phyloP scores from a whole-genome alignment of 2,888 invertebrate genomes.

The Penaeus monodon region DNA sequence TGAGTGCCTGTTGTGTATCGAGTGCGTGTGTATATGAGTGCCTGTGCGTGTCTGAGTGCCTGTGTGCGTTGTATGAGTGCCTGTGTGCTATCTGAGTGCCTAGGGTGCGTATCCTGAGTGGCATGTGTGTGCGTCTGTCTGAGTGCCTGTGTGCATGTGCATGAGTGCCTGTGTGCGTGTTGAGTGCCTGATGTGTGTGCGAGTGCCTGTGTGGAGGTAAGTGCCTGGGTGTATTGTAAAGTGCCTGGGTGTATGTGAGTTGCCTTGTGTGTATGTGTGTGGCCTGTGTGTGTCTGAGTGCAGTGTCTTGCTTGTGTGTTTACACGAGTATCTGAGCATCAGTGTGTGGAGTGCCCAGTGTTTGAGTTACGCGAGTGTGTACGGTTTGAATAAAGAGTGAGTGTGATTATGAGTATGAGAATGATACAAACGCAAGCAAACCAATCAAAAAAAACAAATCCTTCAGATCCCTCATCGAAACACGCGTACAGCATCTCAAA shows the following conservation, averaged over 20 bases:
- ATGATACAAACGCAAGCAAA: no score
- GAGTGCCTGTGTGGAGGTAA: background rate
- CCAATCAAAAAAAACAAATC: no score
- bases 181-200: background rate
- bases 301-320: slow-evolving; percentile 15
- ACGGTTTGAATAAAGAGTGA: no score
- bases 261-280: slow-evolving; percentile 27
- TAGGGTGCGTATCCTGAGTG: background rate
- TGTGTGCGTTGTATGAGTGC: slow-evolving; percentile 14
- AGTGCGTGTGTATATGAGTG: no score
- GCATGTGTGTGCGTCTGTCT: slow-evolving; percentile 4
- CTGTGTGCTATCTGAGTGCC: background rate
- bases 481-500: no score
- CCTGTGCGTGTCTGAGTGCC: background rate
- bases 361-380: no score
- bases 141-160: background rate
- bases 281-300: slow-evolving; percentile 18
- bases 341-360: no score
- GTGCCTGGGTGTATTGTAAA: slow-evolving; percentile 12
- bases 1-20: no score
- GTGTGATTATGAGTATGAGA: no score
- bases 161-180: background rate
- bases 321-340: background rate
- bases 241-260: slow-evolving; percentile 17
- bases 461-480: no score